These are phyloP conservation scores for Synchiropus splendidus DNA, from an alignment of 2,113 vertebrate species.

Conservation along the genomic window DNA sequence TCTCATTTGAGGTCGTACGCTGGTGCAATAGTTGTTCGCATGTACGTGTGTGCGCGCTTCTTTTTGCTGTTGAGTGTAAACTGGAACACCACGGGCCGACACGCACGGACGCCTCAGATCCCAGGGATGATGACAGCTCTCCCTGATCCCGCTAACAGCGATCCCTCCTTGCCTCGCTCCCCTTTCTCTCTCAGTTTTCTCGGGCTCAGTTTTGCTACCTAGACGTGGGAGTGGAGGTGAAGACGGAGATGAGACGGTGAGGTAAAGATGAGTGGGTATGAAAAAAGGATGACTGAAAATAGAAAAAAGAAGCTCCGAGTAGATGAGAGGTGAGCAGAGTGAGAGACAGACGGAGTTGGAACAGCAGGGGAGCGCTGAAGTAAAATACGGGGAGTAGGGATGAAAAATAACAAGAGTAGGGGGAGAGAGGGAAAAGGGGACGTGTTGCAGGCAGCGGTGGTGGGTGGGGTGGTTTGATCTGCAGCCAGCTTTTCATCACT, in stretches of 20 bases:
- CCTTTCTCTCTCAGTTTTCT: constrained; percentile 39
- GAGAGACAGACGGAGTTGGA: constrained; percentile 33
- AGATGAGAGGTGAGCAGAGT: constrained; percentile 42
- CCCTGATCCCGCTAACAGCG: constrained; percentile 57
- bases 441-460: constrained; percentile 39
- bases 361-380: constrained; percentile 31
- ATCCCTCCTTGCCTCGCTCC: constrained; percentile 34
- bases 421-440: constrained; percentile 18
- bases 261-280: constrained; percentile 25
- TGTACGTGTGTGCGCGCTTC: constrained; percentile 19
- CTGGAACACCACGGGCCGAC: constrained; percentile 56
- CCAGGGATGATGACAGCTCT: constrained; percentile 62
- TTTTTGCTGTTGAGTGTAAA: constrained; percentile 61
- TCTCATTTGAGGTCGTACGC: constrained; percentile 14
- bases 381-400: constrained; percentile 17
- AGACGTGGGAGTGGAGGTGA: constrained; percentile 57
- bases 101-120: constrained; percentile 57
- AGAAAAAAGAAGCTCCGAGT: constrained; percentile 14
- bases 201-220: constrained; percentile 44
- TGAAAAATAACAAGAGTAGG: constrained; percentile 18
- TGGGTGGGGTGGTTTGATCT: constrained; percentile 66
- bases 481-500: constrained; percentile 59
- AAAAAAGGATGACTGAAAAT: constrained; percentile 1
- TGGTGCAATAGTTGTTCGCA: too few species aligned
- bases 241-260: constrained; percentile 22